Base-by-base conservation (phyloP, 2,888 invertebrate genomes). In the Mesorhabditis sp. region DNA sequence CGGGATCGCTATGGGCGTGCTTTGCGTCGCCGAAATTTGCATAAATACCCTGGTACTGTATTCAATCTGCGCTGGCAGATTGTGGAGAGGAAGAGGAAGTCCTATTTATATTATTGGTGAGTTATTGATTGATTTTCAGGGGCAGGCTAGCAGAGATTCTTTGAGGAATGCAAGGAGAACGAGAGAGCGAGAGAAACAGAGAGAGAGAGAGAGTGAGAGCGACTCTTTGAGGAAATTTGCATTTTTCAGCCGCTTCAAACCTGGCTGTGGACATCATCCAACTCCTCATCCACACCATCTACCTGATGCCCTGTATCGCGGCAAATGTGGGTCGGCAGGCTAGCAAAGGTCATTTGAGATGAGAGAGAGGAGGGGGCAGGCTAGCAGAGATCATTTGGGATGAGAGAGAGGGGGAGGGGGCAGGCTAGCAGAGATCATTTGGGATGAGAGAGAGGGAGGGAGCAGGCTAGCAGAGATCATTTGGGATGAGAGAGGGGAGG, bases 51-150 rank as follows among this genome's bases (percentile, higher is more conserved):
- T 50, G 58, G 58, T 50, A 13, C 58, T 50, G 7, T 50, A 50
- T 50, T 50, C 58, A 2, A 50, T 50, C 1, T 50, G 58, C n/a
- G 58, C 58, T 10, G 58, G 58, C 1, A 50, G 58, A 2, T 50
- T 50, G 58, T 50, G 58, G 58, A 50, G n/a, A 50, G 58, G 58
- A 50, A 10, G 58, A 2, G 58, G 58, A n/a, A 50, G 58, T 50
- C 58, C 58, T n/a, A 50, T 50, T 50, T 50, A 50, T 50, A 50
- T 50, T 50, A 50, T 50, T 50, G 58, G 58, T 50, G 58, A 50
- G 58, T 50, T 50, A n/a, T n/a, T 10, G 2, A 28, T 28, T 28
- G 28, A 28, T 1, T 28, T 28, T 28, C 2, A 28, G 28, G 28
- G 28, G 28, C 1, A 28, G 28, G 28, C 28, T 28, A 28, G 28